These are phyloP conservation scores for Sepioteuthis lessoniana DNA, from an alignment of 2,888 invertebrate genomes.

Conservation along the genomic window DNA sequence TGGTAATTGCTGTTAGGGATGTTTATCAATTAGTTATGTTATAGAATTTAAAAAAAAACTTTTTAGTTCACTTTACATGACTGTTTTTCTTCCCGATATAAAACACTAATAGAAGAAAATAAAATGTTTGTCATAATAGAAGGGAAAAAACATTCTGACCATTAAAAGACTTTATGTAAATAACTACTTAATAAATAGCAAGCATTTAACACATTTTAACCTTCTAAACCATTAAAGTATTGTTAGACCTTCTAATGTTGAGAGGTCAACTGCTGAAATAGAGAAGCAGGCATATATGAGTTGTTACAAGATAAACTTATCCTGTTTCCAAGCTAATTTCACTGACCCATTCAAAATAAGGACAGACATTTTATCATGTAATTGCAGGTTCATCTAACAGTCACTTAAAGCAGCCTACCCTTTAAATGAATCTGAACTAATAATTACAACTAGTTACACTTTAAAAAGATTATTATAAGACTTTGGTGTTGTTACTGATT, in stretches of 20 bases:
- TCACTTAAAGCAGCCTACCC: not conserved
- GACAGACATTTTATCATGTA: not conserved
- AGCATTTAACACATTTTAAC: too few species aligned
- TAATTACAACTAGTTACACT: not conserved
- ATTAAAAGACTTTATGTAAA: not conserved
- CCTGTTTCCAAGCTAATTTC: not conserved
- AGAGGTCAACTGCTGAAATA: not conserved
- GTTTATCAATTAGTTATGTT: too few species aligned
- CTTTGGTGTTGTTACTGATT: not conserved
- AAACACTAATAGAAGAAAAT: too few species aligned
- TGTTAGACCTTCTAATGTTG: not conserved
- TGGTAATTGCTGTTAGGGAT: too few species aligned
- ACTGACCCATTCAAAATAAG: not conserved
- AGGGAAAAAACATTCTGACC: not conserved
- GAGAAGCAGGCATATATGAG: not conserved
- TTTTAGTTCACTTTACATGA: too few species aligned
- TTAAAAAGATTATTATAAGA: not conserved
- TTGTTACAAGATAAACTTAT: not conserved
- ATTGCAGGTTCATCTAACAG: not conserved
- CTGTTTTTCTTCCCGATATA: too few species aligned
- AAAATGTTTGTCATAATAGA: too few species aligned
- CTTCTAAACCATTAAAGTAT: not conserved
- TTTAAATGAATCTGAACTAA: not conserved
- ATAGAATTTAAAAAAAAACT: too few species aligned
- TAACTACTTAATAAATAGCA: not conserved